Conservation (phyloP, 1,140 invertebrate species). For the Pectinophora gossypiella region DNA sequence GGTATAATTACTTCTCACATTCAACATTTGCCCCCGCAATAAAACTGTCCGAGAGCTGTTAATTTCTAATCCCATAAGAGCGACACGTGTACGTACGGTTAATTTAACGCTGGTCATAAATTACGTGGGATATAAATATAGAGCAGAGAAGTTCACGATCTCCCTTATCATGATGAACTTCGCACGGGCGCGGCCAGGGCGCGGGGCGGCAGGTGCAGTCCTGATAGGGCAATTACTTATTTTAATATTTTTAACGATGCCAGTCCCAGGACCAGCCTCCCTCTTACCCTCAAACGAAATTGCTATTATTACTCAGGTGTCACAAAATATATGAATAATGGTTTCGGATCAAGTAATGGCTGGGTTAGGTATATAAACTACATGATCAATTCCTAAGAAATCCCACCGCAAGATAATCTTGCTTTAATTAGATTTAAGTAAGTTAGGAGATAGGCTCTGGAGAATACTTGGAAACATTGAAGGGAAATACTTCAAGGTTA, state of each 20-base stretch:
- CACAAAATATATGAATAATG: conserved; percentile 6
- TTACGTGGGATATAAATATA: conserved; percentile 25
- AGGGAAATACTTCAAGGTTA: neutral
- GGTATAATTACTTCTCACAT: neutral
- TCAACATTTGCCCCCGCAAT: neutral
- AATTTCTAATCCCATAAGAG: neutral
- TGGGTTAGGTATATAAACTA: neutral
- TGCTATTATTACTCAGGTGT: conserved; percentile 26
- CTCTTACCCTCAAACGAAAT: conserved; percentile 37
- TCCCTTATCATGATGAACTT: conserved; percentile 34
- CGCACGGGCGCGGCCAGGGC: conserved; percentile 16
- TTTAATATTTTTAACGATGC: conserved; percentile 60
- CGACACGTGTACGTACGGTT: conserved; percentile 6
- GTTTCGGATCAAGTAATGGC: neutral
- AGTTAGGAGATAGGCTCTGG: neutral
- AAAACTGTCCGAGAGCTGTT: neutral
- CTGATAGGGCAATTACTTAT: conserved; percentile 64
- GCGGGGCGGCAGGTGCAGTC: conserved; percentile 47
- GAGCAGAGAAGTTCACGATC: conserved; percentile 21
- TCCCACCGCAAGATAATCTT: neutral
- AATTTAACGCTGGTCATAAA: conserved; percentile 13
- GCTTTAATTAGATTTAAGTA: neutral
- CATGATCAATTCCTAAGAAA: neutral
- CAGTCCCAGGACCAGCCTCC: conserved; percentile 27
- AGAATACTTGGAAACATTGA: neutral